phyloP scores from a whole-genome alignment of 2,113 vertebrate genomes.

The Vimba vimba region DNA sequence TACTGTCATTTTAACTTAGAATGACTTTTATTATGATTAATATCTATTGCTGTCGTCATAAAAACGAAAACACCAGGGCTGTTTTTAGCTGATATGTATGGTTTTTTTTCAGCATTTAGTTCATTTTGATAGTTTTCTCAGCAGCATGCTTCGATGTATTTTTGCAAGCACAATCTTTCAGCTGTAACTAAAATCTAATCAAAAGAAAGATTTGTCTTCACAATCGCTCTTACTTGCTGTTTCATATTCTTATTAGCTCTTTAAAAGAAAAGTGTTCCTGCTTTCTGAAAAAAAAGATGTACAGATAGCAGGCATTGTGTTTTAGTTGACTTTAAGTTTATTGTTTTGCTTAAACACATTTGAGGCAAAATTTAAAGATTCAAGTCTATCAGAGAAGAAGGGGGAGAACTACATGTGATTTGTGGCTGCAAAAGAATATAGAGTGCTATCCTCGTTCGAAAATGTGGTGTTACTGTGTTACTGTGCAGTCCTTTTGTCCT shows the following conservation, averaged over 20 bases:
- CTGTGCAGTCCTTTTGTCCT: conserved; percentile 15
- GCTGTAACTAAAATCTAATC: conserved; percentile 43
- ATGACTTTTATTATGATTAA: neutral
- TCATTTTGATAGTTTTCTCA: neutral
- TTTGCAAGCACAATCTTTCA: conserved; percentile 62
- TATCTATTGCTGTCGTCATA: neutral
- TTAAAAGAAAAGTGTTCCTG: neutral
- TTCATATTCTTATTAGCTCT: conserved; percentile 8
- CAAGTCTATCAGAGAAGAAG: neutral
- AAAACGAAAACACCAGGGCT: conserved; percentile 3
- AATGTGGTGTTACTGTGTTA: conserved; percentile 44
- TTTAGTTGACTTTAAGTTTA: neutral
- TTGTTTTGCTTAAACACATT: conserved; percentile 15
- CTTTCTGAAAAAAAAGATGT: conserved; percentile 13
- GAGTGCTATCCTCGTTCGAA: conserved; percentile 10
- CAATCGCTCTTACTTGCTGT: conserved; percentile 11
- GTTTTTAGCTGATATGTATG: conserved; percentile 6
- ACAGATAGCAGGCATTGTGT: conserved; percentile 38
- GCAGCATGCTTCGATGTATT: neutral
- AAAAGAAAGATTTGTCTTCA: conserved; percentile 6
- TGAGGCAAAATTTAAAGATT: neutral
- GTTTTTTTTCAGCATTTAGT: conserved; percentile 7
- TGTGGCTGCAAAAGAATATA: conserved; percentile 13
- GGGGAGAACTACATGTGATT: conserved; percentile 12
- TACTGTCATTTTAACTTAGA: neutral